phyloP scores from a whole-genome alignment of 2,888 invertebrate species.

The Odontocolon sp. region DNA sequence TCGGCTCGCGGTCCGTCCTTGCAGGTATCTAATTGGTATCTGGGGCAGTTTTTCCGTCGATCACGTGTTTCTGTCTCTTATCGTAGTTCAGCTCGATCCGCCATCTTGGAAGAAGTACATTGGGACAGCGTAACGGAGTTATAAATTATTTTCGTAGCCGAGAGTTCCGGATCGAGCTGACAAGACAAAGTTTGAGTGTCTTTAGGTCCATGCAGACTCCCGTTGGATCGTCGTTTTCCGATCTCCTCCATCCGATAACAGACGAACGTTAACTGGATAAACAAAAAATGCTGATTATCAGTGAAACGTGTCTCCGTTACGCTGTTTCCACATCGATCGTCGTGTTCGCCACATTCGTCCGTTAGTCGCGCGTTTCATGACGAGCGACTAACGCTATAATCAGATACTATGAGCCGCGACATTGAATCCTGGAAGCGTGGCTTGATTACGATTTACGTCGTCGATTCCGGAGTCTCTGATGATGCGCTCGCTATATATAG shows the following conservation, averaged over 20 bases:
- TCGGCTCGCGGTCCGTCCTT: background rate
- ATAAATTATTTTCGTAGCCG: background rate
- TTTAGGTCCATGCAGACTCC: background rate
- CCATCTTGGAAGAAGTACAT: constrained; percentile 55
- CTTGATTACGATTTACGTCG: constrained; percentile 14
- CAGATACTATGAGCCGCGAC: background rate
- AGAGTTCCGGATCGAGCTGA: background rate
- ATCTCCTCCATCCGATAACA: no score
- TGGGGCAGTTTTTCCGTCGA: constrained; percentile 7
- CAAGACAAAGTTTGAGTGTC: background rate
- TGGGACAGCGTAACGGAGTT: constrained; percentile 23
- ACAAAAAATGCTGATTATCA: background rate
- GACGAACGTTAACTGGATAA: no score
- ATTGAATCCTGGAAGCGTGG: constrained; percentile 33
- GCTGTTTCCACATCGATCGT: constrained; percentile 26
- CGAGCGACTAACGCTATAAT: constrained; percentile 17
- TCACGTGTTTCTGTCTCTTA: constrained; percentile 27
- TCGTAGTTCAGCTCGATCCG: constrained; percentile 33
- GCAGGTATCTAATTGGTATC: constrained; percentile 11
- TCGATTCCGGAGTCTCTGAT: constrained; percentile 15
- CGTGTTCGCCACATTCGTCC: background rate
- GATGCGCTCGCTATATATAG: background rate
- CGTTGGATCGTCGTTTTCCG: no score
- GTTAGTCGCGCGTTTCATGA: constrained; percentile 6
- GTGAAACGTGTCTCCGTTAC: background rate